Base-by-base conservation (phyloP, 92 coral and sea anemone species). In the Actinernus sp. region DNA sequence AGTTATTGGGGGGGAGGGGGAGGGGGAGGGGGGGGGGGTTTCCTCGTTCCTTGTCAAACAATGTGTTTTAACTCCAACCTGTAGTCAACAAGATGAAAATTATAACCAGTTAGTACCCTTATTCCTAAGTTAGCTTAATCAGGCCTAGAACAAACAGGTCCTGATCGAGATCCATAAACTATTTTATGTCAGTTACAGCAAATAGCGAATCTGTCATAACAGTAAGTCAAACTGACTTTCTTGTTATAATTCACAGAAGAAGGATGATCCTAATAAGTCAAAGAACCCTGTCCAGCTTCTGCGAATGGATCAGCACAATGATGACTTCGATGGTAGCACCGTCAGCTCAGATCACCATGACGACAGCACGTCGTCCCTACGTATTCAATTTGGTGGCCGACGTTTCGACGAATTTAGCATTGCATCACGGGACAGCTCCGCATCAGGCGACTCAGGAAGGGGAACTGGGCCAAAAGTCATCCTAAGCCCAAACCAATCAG, bases 381-480 rank as follows among this genome's bases (percentile, higher is more conserved):
- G 46, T 24, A 73, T 69, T 52, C 59, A 90, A 27, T 74, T 85
- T 38, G 55, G 70, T n/a, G 63, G 65, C 63, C 58, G 78, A 44
- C 76, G 95, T 3, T 73, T 73, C 59, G 95, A 91, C 60, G 65
- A 88, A 7, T 65, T 71, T 47, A 90, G 97, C 76, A 73, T 77
- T 34, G 87, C 65, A 18, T 90, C 97, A n/a, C 69, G 92, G 55
- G 96, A 89, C 29, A 90, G 97, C 65, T 81, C 92, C 13, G 49
- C 82, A 38, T 87, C 93, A 28, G 97, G 87, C 45, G 97, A 87
- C 71, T 86, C 97, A 14, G 58, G 51, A n/a, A 63, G 71, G 13
- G 61, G 71, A 8, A 37, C 13, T 9, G 72, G 60, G 14, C 53
- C 86, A 5, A 70, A 54, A 44, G 64, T 63, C 48, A n/a, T n/a